Evolutionary conservation across 2,113 vertebrate species (phyloP), one percentile per base, ranked within the genome.

Genomic region (Phylloscopus whistleri): DNA sequence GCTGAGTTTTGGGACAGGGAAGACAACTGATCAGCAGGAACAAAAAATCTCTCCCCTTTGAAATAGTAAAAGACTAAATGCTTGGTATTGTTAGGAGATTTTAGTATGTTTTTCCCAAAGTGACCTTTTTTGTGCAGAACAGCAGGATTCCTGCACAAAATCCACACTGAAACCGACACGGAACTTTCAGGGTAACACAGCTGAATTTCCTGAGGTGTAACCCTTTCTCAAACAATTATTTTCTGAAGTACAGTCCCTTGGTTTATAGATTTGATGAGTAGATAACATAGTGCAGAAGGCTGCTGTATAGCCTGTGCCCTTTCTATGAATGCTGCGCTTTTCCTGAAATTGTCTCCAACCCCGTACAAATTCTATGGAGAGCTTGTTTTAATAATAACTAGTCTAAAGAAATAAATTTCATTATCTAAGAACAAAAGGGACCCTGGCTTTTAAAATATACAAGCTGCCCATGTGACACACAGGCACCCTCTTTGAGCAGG

Each of bases 281-380:
- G 95, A 97, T 96, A 79, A 84, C 52, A 35, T 9, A 14, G 49
- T 76, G 62, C 55, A 87, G 58, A 72, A 81, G 80, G 39, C 70
- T 87, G 82, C 33, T 75, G 86, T 72, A 22, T 33, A 52, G 7
- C 2, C 60, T n/a, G 14, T 88, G 70, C 63, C 74, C 66, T 84
- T 81, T 90, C 88, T 84, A 13, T 39, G 46, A 92, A 89, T 64
- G 62, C 55, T 91, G 6, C 39, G 63, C 88, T 94, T 72, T 97
- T 97, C 95, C 96, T 93, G 83, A 94, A 87, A 96, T 96, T 94
- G 93, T 97, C 58, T 92, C 30, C 58, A 79, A 69, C 41, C 73
- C 80, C 22, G 18, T 43, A 81, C 18, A 72, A 89, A 92, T 96
- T 92, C 93, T 87, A 58, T 93, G 58, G 51, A 84, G 41, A 53